phyloP scores from a whole-genome alignment of 2,113 vertebrate genomes.

The mouse (Mus musculus) region GRCm39 chr7:115606501-115607000 shows the following conservation, averaged over 20 bases:
- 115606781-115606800: not conserved
- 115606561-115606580: slow-evolving; percentile 62
- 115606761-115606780: not conserved
- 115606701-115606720: slow-evolving; percentile 49
- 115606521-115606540: slow-evolving; percentile 74
- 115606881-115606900: slow-evolving; percentile 40
- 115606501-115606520: slow-evolving; percentile 83
- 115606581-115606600: not conserved
- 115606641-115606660: slow-evolving; percentile 41
- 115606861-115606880: slow-evolving; percentile 58
- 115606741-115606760: not conserved
- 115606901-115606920: slow-evolving; percentile 45
- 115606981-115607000: slow-evolving; percentile 20
- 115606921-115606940: slow-evolving; percentile 14
- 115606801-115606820: not conserved
- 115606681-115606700: not conserved
- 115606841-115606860: not conserved
- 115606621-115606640: slow-evolving; percentile 64
- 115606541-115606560: slow-evolving; percentile 75
- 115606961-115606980: slow-evolving; percentile 45
- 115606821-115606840: not conserved
- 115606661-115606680: slow-evolving; percentile 16
- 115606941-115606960: slow-evolving; percentile 33
- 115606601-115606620: slow-evolving; percentile 48
- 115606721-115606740: not conserved